phyloP scores from a whole-genome alignment of 2,888 invertebrate genomes.

The Aspidiotus destructor region DNA sequence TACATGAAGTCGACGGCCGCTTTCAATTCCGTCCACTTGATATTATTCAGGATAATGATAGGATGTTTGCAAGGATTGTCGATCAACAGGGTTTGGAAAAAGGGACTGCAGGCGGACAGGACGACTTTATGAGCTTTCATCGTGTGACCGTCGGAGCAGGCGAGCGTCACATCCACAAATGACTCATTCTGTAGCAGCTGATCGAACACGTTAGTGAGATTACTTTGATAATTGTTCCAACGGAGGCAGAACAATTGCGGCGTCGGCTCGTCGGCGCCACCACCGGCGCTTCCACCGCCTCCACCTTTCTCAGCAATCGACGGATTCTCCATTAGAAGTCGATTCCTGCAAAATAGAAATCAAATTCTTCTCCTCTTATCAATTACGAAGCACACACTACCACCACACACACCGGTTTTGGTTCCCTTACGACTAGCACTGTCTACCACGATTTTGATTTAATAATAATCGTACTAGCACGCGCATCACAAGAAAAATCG shows the following conservation, averaged over 20 bases:
- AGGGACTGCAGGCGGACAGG: conserved; percentile 83
- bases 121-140: conserved; percentile 91
- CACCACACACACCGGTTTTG: background rate
- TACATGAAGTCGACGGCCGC: conserved; percentile 93
- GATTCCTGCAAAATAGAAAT: conserved; percentile 1
- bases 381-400: background rate
- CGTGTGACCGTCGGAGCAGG: conserved; percentile 82
- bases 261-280: conserved; percentile 36
- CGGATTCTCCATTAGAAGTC: conserved; percentile 8
- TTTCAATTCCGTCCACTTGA: conserved; percentile 78
- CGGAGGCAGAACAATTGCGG: conserved; percentile 82
- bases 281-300: conserved; percentile 48
- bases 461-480: background rate
- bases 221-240: conserved; percentile 89
- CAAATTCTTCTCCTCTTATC: background rate
- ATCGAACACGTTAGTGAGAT: conserved; percentile 79
- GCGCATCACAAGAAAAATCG: background rate
- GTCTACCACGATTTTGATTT: background rate
- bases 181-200: conserved; percentile 79
- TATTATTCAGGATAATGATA: conserved; percentile 84
- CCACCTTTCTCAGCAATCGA: conserved; percentile 54
- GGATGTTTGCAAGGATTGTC: conserved; percentile 91
- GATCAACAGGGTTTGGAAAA: conserved; percentile 80
- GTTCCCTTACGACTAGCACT: background rate
- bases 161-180: conserved; percentile 83